These are phyloP conservation scores for Cistogaster globosa DNA, from an alignment of 2,888 invertebrate species.

Conservation along the genomic window DNA sequence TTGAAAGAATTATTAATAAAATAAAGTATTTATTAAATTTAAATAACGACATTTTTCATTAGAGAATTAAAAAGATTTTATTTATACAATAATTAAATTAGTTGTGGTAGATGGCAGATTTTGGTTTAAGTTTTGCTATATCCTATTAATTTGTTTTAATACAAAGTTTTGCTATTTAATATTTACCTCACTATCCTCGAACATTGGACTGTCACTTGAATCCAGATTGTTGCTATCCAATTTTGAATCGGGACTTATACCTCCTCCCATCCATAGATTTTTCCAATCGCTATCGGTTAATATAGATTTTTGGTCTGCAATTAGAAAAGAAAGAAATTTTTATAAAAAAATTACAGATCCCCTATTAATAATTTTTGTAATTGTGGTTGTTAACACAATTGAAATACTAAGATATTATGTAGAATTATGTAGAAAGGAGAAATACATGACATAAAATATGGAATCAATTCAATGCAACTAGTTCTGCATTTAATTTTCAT, in stretches of 20 bases:
- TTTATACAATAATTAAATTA: no score
- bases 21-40: no score
- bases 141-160: no score
- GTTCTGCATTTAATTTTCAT: slow-evolving; percentile 19
- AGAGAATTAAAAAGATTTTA: no score
- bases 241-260: slow-evolving; percentile 82
- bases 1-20: no score
- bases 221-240: slow-evolving; percentile 82
- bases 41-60: no score
- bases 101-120: no score
- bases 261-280: slow-evolving; percentile 83
- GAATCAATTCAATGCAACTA: slow-evolving; percentile 39
- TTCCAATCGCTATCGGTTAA: slow-evolving; percentile 83
- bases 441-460: not conserved
- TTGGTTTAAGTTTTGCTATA: no score
- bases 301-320: slow-evolving; percentile 83
- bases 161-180: slow-evolving; percentile 19
- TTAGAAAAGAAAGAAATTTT: slow-evolving; percentile 52
- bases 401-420: no score
- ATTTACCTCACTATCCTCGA: slow-evolving; percentile 83
- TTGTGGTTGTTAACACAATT: not conserved
- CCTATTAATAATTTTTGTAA: not conserved
- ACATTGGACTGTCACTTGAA: slow-evolving; percentile 83
- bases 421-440: no score
- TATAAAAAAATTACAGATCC: not conserved